Evolutionary conservation across 2,113 vertebrate species (phyloP), one percentile per base, ranked within the genome.

Genomic region (Percina caprodes): DNA sequence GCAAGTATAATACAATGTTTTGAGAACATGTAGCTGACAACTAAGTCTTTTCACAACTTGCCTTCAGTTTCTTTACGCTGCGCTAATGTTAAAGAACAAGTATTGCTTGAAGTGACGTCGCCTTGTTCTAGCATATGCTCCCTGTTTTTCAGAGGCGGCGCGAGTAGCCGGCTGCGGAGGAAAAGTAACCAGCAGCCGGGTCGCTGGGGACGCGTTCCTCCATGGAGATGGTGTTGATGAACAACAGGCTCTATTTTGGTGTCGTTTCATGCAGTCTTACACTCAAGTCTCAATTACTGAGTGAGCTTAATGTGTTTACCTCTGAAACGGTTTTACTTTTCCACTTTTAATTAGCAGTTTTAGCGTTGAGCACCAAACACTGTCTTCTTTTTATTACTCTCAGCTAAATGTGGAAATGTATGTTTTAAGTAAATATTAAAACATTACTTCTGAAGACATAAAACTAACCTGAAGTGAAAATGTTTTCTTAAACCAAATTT

Each of bases 11-110:
- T 63, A 79, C 46, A 81, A 86, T 89, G 85, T 89, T 92, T 91
- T 83, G 61, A 86, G 84, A 86, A 91, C 60, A 82, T 26, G 30
- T 54, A 77, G 83, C 77, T 76, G 79, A 87, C 89, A 88, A 88
- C 80, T 61, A 63, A 79, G 83, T 84, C 58, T 84, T 90, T 86
- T 88, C 83, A 86, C 59, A 91, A 93, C 84, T 91, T 91, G 68
- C 54, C 74, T 79, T 30, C 49, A 16, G 56, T 86, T 85, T 85
- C 69, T 74, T 78, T 66, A 19, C 30, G 2, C 80, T 1, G 10
- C n/a, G 71, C 70, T 78, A 83, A 87, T 82, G 72, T 86, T 86
- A 86, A 84, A 59, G 72, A 88, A 80, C 8, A 72, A 54, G 45
- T 59, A 55, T 54, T 52, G 71, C 69, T 85, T 88, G 71, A 89